Conservation (phyloP, 2,888 invertebrate genomes). For the Sepiola atlantica region DNA sequence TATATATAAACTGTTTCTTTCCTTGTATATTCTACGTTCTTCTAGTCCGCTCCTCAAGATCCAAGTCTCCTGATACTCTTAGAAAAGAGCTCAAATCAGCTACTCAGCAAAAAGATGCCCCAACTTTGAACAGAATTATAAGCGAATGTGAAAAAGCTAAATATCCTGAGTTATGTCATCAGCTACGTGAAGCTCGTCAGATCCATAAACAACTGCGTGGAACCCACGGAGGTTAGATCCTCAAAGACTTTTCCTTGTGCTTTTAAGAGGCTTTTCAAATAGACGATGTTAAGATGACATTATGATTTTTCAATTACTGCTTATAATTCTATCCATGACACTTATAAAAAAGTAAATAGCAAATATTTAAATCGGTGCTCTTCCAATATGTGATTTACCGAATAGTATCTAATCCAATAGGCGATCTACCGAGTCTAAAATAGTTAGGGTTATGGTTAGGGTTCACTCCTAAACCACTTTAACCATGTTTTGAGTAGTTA, state of each 20-base stretch:
- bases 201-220: not conserved
- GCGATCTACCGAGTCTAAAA: no score
- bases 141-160: not conserved
- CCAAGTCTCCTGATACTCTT: not conserved
- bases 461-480: no score
- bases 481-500: no score
- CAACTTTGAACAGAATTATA: not conserved
- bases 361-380: no score
- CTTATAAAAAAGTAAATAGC: no score
- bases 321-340: no score
- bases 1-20: not conserved
- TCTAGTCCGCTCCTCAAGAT: slow-evolving; percentile 5
- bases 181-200: not conserved
- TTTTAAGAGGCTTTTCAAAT: not conserved
- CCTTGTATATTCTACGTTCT: not conserved
- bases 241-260: not conserved
- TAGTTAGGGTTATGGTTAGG: no score
- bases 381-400: no score
- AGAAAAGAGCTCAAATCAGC: not conserved
- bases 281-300: no score
- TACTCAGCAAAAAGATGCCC: not conserved
- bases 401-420: no score
- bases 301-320: no score
- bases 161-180: slow-evolving; percentile 36
- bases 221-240: not conserved